Evolutionary conservation across 2,888 invertebrate species (phyloP).

Genomic region (Drepanosiphum platanoidis): DNA sequence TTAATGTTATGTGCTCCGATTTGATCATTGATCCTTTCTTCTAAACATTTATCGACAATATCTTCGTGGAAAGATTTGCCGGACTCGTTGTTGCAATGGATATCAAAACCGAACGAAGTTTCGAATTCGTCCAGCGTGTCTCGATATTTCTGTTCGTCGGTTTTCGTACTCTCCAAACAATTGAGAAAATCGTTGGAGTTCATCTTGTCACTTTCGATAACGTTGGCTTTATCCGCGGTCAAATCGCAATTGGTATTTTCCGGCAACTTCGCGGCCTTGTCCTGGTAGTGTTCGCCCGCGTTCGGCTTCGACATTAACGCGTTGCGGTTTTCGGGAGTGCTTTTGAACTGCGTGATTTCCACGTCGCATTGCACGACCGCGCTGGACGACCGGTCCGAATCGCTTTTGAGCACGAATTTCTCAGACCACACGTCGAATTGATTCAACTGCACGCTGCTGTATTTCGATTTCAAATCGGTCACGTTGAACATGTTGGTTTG

Average conservation of each 20-base stretch:
- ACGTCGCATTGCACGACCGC: constrained; percentile 48
- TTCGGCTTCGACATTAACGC: background rate
- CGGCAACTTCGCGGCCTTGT: background rate
- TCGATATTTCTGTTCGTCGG: constrained; percentile 43
- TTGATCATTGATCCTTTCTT: constrained; percentile 48
- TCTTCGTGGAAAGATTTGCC: constrained; percentile 46
- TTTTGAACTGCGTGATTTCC: constrained; percentile 44
- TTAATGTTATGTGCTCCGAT: constrained; percentile 16
- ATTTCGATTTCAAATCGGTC: constrained; percentile 40
- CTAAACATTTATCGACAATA: constrained; percentile 56
- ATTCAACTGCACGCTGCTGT: constrained; percentile 15
- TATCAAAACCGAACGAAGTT: constrained; percentile 52
- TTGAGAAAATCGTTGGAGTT: constrained; percentile 35
- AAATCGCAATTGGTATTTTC: constrained; percentile 13
- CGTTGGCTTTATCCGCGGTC: background rate
- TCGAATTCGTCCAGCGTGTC: constrained; percentile 54
- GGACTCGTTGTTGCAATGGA: constrained; percentile 39
- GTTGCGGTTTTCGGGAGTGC: constrained; percentile 27
- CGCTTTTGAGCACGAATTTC: constrained; percentile 39
- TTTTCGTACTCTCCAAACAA: constrained; percentile 41
- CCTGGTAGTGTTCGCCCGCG: constrained; percentile 4
- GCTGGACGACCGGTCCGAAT: background rate
- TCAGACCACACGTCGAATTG: constrained; percentile 58
- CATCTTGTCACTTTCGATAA: constrained; percentile 6
- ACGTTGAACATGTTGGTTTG: background rate